Base-by-base conservation (phyloP, 1,140 invertebrate species). In the Drosophila erecta region DNA sequence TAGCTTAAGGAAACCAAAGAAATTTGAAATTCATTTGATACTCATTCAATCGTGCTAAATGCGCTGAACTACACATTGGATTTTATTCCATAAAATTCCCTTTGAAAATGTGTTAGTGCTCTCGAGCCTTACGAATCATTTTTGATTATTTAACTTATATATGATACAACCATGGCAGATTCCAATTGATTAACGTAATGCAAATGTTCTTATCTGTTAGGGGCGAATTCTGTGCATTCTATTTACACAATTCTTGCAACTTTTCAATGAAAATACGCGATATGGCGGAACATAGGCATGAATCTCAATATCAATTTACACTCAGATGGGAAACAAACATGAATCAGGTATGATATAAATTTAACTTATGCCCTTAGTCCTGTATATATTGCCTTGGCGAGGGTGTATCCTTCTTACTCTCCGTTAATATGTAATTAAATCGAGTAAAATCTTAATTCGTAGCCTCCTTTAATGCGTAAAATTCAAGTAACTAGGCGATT, bases 211-310 rank as follows among this genome's bases (percentile, higher is more conserved):
- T 69, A 55, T 38, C 30, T 37, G 8, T 17, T 37, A 44, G 24
- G 7, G 62, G 53, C 35, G 64, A 57, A 35, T 46, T 35, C 60
- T 75, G 60, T 76, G 49, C 72, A 53, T 41, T 66, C 59, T 75
- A 76, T 76, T 76, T 76, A 76, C 72, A 76, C 72, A 76, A 66
- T 76, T 76, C 53, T 70, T 57, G 67, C 64, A 49, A 46, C 22
- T 20, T 20, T 43, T n/a, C 6, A 15, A 15, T 53, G 37, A 44
- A 64, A 53, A 11, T 43, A 57, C 49, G 17, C 65, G 64, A 71
- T 71, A 70, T 71, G 67, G 50, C 20, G 27, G 64, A 69, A 70
- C 50, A 15, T 35, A 70, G 15, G 20, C 46, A 22, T 33, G 40
- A 47, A 20, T 40, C 56, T 47, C 30, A 76, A 46, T 50, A 58